Evolutionary conservation across 2,113 vertebrate species (phyloP).

Genomic region (Coptodon bakossiorum): DNA sequence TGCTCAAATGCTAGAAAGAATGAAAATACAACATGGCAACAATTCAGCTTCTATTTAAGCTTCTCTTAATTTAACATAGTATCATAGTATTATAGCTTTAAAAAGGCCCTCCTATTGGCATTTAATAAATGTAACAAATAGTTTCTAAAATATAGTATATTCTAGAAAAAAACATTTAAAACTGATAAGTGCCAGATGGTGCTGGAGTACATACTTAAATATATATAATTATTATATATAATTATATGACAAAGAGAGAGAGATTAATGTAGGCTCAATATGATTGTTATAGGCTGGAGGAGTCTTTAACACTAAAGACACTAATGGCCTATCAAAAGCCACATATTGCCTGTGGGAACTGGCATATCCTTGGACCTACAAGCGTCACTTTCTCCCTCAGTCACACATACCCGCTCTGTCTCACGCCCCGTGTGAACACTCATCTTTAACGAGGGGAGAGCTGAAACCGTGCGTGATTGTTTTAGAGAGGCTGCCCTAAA

Average conservation of each 20-base stretch:
- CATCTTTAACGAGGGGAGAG: constrained; percentile 72
- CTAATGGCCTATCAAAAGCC: constrained; percentile 28
- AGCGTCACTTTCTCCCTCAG: constrained; percentile 10
- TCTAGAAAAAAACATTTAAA: neutral
- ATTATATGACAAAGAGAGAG: neutral
- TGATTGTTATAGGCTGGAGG: neutral
- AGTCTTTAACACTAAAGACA: neutral
- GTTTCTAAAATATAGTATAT: neutral
- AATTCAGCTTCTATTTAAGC: neutral
- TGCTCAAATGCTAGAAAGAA: neutral
- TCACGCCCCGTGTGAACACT: constrained; percentile 66
- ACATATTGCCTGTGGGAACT: constrained; percentile 55
- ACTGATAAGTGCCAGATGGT: neutral
- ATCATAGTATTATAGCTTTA: neutral
- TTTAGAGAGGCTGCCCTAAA: constrained; percentile 73
- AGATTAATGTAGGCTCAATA: neutral
- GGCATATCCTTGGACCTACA: constrained; percentile 44
- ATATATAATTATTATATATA: neutral
- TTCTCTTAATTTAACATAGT: neutral
- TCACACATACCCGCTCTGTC: constrained; percentile 9
- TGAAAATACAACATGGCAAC: neutral
- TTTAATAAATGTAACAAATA: neutral
- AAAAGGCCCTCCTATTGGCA: neutral
- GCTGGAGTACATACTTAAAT: neutral
- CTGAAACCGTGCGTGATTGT: constrained; percentile 71